These are phyloP conservation scores for Uropetala carovei DNA, from an alignment of 2,888 invertebrate genomes.

Conservation along the genomic window DNA sequence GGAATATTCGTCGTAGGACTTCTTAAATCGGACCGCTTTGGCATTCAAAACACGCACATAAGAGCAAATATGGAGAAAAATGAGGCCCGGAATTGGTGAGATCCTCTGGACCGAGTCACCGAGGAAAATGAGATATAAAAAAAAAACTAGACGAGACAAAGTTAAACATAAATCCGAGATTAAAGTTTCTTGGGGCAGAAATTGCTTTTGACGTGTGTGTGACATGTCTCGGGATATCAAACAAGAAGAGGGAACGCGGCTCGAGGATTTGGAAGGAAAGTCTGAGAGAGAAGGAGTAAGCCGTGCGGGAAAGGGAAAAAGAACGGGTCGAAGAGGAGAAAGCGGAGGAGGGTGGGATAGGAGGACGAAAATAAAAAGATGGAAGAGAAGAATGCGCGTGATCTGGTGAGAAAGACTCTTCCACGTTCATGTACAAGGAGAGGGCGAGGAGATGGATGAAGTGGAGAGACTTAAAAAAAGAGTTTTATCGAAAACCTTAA, in stretches of 20 bases:
- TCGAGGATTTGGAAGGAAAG: slow-evolving; percentile 3
- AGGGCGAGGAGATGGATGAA: not conserved
- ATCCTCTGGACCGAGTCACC: no score
- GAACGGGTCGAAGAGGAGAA: not conserved
- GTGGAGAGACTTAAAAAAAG: not conserved
- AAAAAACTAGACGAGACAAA: no score
- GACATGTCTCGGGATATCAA: not conserved
- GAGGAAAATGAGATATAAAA: no score
- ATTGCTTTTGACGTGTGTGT: not conserved
- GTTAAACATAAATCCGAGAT: not conserved
- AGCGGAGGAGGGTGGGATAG: not conserved
- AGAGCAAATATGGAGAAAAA: no score
- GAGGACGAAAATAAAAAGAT: not conserved
- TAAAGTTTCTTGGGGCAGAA: not conserved
- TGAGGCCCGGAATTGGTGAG: no score
- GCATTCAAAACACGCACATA: no score
- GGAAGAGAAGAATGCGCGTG: not conserved
- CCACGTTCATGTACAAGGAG: no score
- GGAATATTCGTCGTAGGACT: no score
- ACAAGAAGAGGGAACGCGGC: not conserved
- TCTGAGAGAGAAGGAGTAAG: not conserved
- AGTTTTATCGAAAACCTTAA: not conserved
- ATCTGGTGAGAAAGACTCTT: no score
- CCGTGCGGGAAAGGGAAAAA: not conserved
- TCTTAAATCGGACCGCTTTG: no score